Base-by-base conservation (phyloP, 1,140 invertebrate genomes). In the Lasaia peninsularis region DNA sequence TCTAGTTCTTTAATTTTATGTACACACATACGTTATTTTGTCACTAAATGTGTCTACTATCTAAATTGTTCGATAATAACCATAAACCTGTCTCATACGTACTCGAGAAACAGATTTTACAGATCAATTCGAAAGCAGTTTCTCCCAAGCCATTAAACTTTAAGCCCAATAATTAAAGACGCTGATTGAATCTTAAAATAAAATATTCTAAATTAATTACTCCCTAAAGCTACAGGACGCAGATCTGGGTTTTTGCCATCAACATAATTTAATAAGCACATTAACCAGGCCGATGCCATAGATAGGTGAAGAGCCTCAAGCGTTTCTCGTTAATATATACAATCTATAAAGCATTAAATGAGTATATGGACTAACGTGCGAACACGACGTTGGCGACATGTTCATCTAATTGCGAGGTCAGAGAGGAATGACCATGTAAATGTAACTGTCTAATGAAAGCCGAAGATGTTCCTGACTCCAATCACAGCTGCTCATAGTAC, bases 251-350 rank as follows among this genome's bases (percentile, higher is more conserved):
- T 86, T 83, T 84, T 82, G 80, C 85, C 71, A 78, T 83, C 80
- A 75, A 84, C 71, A 79, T 82, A 80, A 85, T 78, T 82, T 88
- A 86, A 88, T 88, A 88, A 85, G 77, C 77, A 75, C 80, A 86
- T 86, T 88, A 85, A 78, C 69, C 77, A 70, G 73, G 62, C 73
- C 73, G 78, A 84, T 83, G 72, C 69, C 65, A 74, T 75, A 80
- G 84, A 88, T 88, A 88, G 71, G 67, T 69, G 55, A 62, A 40
- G 52, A 55, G 74, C 82, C 75, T 67, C 56, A 60, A 71, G 84
- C 82, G 68, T 12, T 78, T 69, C 69, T 74, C 62, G 70, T 70
- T 77, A 73, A 78, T 78, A 74, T 73, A 71, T 20, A 33, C 31
- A 52, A 48, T 37, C 34, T 28, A 40, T 16, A 55, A 53, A 28